These are phyloP conservation scores for Alosa alosa DNA, from an alignment of 2,113 vertebrate species.

Conservation along the genomic window DNA sequence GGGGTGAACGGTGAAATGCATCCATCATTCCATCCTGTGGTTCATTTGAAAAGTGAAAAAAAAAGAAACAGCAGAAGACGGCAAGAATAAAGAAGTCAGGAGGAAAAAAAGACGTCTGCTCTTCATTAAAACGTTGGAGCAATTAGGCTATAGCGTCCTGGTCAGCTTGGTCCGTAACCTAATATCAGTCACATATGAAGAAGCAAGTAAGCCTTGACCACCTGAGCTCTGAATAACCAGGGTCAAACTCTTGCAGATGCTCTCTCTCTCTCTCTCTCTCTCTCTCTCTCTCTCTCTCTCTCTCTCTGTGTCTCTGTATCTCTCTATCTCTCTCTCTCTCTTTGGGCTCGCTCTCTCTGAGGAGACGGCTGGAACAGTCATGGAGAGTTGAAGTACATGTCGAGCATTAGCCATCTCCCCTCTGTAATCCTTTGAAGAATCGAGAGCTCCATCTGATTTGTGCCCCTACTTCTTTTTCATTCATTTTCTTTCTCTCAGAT, in stretches of 20 bases:
- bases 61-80: background rate
- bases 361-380: background rate
- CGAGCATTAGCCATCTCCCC: background rate
- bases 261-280: background rate
- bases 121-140: background rate
- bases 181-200: background rate
- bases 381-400: background rate
- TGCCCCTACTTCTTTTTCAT: background rate
- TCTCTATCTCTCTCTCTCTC: too few species aligned
- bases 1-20: background rate
- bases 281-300: too few species aligned
- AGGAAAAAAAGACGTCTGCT: background rate
- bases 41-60: background rate
- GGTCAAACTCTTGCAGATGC: background rate
- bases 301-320: too few species aligned
- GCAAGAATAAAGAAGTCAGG: background rate
- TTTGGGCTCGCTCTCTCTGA: too few species aligned
- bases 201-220: background rate
- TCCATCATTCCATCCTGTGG: constrained; percentile 6
- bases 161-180: background rate
- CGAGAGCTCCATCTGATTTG: background rate
- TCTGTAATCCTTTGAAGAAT: background rate
- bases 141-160: background rate
- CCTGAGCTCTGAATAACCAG: background rate
- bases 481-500: background rate